These are phyloP conservation scores for Enteromius treurensis DNA, from an alignment of 2,797 vertebrate species.

Conservation along the genomic window DNA sequence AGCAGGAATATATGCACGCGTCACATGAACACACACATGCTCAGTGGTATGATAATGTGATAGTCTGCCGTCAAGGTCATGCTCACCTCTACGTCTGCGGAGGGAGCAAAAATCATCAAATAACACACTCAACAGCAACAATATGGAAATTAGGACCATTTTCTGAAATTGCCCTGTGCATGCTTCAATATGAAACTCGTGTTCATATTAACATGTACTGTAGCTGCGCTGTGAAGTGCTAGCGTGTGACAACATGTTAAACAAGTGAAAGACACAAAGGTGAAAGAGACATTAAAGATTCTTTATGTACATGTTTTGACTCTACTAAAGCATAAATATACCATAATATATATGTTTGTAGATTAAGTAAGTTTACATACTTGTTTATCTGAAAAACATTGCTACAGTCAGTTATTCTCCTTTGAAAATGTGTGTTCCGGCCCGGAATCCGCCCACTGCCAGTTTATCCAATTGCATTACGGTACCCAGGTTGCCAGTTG, in stretches of 20 bases:
- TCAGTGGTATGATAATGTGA: slow-evolving; percentile 55
- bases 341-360: no score
- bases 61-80: slow-evolving; percentile 22
- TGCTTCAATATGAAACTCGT: slow-evolving; percentile 15
- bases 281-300: no score
- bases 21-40: not conserved
- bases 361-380: no score
- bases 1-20: slow-evolving; percentile 13
- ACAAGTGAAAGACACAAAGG: not conserved
- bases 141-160: slow-evolving; percentile 37
- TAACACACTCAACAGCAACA: slow-evolving; percentile 59
- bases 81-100: slow-evolving; percentile 8
- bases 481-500: no score
- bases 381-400: no score
- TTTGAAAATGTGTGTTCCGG: no score
- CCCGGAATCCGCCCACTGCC: no score
- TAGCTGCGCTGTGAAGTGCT: slow-evolving; percentile 8
- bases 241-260: no score
- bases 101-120: slow-evolving; percentile 55
- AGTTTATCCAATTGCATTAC: no score
- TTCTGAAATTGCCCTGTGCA: not conserved
- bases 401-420: no score
- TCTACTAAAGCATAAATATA: no score
- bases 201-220: slow-evolving; percentile 11
- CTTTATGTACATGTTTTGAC: no score